These are phyloP conservation scores for Brachyptera risi DNA, from an alignment of 2,888 invertebrate genomes.

Conservation along the genomic window DNA sequence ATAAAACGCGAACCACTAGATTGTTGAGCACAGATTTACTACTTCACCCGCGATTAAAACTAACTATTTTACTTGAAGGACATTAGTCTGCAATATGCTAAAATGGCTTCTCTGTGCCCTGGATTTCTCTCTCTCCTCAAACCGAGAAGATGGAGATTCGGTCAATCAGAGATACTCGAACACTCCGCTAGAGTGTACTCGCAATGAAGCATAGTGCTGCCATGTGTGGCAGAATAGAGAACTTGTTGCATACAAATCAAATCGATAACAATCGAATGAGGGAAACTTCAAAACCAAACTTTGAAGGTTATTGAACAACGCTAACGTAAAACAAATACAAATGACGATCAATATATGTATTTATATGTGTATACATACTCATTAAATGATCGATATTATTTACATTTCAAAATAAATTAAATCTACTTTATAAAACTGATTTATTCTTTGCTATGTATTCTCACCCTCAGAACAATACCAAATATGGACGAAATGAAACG, in stretches of 20 bases:
- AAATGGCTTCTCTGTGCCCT: conserved; percentile 38
- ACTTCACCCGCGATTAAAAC: conserved; percentile 25
- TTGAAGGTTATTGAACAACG: too few relatives aligned
- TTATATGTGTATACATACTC: too few relatives aligned
- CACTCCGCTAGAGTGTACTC: conserved; percentile 31
- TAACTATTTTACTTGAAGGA: conserved; percentile 27
- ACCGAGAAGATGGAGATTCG: conserved; percentile 36
- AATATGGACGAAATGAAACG: neutral
- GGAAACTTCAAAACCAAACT: too few relatives aligned
- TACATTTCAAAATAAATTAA: too few relatives aligned
- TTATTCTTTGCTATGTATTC: too few relatives aligned
- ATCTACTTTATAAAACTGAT: too few relatives aligned
- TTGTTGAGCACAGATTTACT: conserved; percentile 25
- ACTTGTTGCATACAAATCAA: conserved; percentile 3
- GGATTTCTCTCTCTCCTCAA: conserved; percentile 38
- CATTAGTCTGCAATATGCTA: conserved; percentile 34
- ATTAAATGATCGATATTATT: too few relatives aligned
- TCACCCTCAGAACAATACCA: neutral
- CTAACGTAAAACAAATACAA: too few relatives aligned
- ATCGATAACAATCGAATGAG: neutral
- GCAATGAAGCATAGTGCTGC: conserved; percentile 16
- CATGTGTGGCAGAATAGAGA: neutral
- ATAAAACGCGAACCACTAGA: conserved; percentile 17
- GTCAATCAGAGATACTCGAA: conserved; percentile 38
- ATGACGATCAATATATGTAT: too few relatives aligned